Percentiles rank a stretch among this genome's conserved stretches.
Evolutionary conservation across 1,140 invertebrate genomes (phyloP).

Genomic region (Anoplophora glabripennis): DNA sequence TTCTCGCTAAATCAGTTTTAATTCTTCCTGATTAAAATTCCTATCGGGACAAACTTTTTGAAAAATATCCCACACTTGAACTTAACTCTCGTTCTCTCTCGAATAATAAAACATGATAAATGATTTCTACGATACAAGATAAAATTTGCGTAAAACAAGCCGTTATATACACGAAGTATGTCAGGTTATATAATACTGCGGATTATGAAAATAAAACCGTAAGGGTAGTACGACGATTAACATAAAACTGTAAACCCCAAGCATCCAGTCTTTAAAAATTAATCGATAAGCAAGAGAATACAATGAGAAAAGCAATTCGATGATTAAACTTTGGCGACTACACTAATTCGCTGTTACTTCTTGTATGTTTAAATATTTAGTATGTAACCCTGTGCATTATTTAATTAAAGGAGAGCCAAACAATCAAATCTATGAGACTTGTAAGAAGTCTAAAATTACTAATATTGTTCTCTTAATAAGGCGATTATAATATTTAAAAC

Average conservation of each 20-base stretch:
- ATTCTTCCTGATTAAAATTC: too few species aligned
- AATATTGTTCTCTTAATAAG: conserved; percentile 21
- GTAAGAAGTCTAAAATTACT: conserved; percentile 18
- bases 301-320: conserved; percentile 8
- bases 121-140: neutral
- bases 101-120: neutral
- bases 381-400: conserved; percentile 36
- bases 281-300: conserved; percentile 19
- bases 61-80: too few species aligned
- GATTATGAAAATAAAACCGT: conserved; percentile 20
- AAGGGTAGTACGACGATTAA: conserved; percentile 1
- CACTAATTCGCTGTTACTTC: conserved; percentile 31
- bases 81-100: too few species aligned
- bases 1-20: too few species aligned
- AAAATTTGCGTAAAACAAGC: too few species aligned
- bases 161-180: conserved; percentile 4
- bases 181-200: conserved; percentile 17
- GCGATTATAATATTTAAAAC: conserved; percentile 20
- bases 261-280: conserved; percentile 8
- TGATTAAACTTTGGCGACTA: conserved; percentile 21
- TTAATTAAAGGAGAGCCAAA: conserved; percentile 21
- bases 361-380: conserved; percentile 25
- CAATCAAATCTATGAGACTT: neutral
- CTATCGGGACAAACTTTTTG: too few species aligned
- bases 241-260: conserved; percentile 14